Evolutionary conservation across 2,797 vertebrate species (phyloP).

Genomic region (Pempheris klunzingeri): DNA sequence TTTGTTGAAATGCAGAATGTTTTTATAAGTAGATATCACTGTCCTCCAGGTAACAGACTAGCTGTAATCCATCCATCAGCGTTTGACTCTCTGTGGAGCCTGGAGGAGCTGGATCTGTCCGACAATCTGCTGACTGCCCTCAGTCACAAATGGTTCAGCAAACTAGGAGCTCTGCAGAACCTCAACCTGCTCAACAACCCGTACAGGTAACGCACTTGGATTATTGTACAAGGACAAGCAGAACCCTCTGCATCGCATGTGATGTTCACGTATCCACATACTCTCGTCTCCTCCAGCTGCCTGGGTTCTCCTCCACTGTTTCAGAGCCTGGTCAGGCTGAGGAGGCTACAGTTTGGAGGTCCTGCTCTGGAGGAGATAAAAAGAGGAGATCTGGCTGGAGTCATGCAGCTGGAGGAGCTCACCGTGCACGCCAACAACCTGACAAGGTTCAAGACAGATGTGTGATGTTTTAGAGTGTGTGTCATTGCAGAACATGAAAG

Average conservation of each 20-base stretch:
- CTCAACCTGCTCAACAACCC: slow-evolving; percentile 75
- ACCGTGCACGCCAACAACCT: slow-evolving; percentile 67
- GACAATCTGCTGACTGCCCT: slow-evolving; percentile 63
- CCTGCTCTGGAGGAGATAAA: slow-evolving; percentile 58
- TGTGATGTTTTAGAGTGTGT: too few relatives aligned
- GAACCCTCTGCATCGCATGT: accelerated
- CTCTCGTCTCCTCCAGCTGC: slow-evolving; percentile 38
- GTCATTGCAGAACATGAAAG: too few relatives aligned
- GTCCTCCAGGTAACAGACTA: slow-evolving; percentile 60
- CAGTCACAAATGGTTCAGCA: slow-evolving; percentile 59
- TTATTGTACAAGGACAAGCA: not conserved
- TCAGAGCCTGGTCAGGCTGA: slow-evolving; percentile 46
- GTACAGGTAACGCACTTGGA: slow-evolving; percentile 59
- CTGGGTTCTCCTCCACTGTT: slow-evolving; percentile 50
- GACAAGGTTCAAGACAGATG: slow-evolving; percentile 28
- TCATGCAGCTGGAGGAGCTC: slow-evolving; percentile 69
- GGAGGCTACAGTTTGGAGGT: slow-evolving; percentile 66
- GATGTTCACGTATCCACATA: not conserved
- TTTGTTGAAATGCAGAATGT: not conserved
- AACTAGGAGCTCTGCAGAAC: slow-evolving; percentile 50
- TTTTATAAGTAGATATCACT: not conserved
- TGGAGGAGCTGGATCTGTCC: slow-evolving; percentile 70
- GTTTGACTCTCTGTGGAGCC: slow-evolving; percentile 59
- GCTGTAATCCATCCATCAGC: slow-evolving; percentile 48
- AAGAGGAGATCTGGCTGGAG: slow-evolving; percentile 60